Percentiles rank a stretch among this genome's conserved stretches.
Evolutionary conservation across 2,113 vertebrate species (phyloP).

Genomic region (Guaruba guarouba): DNA sequence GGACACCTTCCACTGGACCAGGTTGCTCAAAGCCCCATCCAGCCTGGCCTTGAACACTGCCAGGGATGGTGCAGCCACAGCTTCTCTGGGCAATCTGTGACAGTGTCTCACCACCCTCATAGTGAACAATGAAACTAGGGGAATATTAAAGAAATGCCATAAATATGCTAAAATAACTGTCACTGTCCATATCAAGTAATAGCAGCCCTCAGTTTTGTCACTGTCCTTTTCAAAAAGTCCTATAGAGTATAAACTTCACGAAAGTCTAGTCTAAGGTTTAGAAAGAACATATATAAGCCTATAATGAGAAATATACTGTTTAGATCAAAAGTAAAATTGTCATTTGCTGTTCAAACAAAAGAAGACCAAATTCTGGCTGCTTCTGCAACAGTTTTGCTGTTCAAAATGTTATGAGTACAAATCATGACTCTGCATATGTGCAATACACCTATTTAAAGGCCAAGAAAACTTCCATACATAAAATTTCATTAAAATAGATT

Average conservation of each 20-base stretch:
- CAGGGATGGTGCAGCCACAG: not conserved
- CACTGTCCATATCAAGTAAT: not conserved
- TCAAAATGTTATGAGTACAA: not conserved
- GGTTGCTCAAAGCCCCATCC: not conserved
- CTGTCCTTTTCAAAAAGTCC: not conserved
- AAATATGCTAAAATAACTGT: not conserved
- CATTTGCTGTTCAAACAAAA: not conserved
- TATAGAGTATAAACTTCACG: not conserved
- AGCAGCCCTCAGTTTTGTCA: not conserved
- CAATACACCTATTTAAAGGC: not conserved
- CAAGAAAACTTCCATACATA: not conserved
- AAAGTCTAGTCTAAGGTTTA: not conserved
- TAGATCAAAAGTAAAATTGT: not conserved
- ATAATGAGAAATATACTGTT: not conserved
- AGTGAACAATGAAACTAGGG: not conserved
- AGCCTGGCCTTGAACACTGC: not conserved
- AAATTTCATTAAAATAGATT: not conserved
- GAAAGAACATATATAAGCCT: not conserved
- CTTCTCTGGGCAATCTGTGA: not conserved
- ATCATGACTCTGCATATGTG: not conserved
- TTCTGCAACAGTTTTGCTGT: not conserved
- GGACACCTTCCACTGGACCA: not conserved
- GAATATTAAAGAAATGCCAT: not conserved
- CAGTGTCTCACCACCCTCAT: not conserved
- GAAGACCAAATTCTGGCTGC: not conserved